Conservation (phyloP, 1,140 invertebrate species). For the Bombus huntii region DNA sequence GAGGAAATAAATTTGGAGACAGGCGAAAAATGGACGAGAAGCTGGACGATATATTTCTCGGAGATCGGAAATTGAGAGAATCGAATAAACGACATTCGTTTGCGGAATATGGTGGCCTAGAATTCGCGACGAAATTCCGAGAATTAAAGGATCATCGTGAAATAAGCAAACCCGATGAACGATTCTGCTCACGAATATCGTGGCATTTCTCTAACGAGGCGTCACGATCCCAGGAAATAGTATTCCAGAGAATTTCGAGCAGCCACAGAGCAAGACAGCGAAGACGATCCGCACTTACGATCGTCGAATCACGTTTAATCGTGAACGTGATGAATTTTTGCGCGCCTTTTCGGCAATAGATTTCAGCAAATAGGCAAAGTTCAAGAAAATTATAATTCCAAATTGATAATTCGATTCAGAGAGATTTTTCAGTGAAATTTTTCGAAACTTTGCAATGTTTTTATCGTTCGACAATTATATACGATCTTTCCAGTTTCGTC, state of each 20-base stretch:
- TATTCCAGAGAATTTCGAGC: neutral
- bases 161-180: neutral
- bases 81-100: neutral
- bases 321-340: neutral
- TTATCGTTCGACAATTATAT: fast-evolving
- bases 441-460: too few relatives aligned
- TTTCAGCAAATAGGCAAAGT: neutral
- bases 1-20: too few relatives aligned
- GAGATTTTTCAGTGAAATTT: too few relatives aligned
- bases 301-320: neutral
- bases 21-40: too few relatives aligned
- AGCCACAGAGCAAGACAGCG: neutral
- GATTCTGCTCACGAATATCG: neutral
- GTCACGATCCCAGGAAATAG: neutral
- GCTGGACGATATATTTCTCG: neutral
- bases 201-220: neutral
- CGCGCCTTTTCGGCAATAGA: neutral
- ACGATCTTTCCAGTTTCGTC: too few relatives aligned
- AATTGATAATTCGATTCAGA: too few relatives aligned
- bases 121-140: neutral
- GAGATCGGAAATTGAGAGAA: neutral
- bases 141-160: neutral
- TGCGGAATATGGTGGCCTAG: neutral
- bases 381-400: neutral
- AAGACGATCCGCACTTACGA: neutral